These are phyloP conservation scores for Stomorhina lunata DNA, from an alignment of 2,888 invertebrate species.

Conservation along the genomic window DNA sequence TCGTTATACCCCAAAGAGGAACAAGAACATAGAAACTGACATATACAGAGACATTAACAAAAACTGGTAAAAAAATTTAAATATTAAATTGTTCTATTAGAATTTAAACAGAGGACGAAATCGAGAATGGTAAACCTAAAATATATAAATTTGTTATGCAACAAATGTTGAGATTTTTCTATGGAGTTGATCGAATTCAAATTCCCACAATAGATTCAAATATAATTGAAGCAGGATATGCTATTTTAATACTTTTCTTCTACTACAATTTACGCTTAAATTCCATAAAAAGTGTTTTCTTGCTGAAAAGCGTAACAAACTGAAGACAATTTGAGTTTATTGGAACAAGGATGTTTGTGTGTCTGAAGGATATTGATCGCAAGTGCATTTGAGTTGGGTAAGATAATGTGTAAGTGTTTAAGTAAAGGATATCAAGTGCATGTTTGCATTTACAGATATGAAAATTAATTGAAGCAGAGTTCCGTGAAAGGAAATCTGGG, in stretches of 20 bases:
- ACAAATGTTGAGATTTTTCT: constrained; percentile 38
- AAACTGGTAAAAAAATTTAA: background rate
- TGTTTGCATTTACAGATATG: background rate
- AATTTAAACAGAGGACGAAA: no score
- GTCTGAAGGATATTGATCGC: constrained; percentile 2
- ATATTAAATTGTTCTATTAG: no score
- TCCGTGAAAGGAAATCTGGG: constrained; percentile 5
- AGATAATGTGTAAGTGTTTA: background rate
- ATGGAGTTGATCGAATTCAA: background rate
- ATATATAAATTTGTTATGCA: constrained; percentile 42
- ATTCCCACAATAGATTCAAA: constrained; percentile 59
- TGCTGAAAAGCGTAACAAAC: constrained; percentile 58
- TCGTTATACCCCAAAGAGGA: background rate
- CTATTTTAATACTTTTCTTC: constrained; percentile 45
- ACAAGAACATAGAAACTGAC: background rate
- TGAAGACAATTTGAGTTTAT: background rate
- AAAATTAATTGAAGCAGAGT: constrained; percentile 37
- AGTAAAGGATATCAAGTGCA: constrained; percentile 39
- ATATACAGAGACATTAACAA: background rate
- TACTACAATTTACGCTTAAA: constrained; percentile 28
- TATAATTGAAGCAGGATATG: constrained; percentile 31
- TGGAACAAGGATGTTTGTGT: background rate
- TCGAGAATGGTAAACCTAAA: no score
- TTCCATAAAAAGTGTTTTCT: constrained; percentile 24
- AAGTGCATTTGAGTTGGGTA: background rate